phyloP scores from a whole-genome alignment of 2,888 invertebrate species.

The Dryobota labecula region DNA sequence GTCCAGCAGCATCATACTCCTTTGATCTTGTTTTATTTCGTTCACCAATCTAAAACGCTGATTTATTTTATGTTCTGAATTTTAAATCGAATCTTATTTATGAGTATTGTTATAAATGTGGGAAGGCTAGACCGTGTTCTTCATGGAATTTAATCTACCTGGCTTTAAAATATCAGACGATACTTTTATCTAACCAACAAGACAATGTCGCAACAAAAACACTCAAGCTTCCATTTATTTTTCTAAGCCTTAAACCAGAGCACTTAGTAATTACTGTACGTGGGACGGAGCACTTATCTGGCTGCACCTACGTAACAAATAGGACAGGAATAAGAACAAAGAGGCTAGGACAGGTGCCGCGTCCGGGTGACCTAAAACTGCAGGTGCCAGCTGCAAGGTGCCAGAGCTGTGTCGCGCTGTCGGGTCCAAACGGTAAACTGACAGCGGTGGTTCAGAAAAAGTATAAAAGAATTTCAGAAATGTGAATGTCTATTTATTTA shows the following conservation, averaged over 20 bases:
- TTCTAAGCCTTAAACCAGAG: conserved; percentile 35
- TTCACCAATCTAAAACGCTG: not conserved
- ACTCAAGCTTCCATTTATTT: conserved; percentile 28
- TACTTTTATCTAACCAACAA: not conserved
- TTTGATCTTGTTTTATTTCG: conserved; percentile 7
- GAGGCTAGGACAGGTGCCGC: conserved; percentile 73
- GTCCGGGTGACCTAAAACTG: conserved; percentile 87
- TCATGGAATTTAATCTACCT: not conserved
- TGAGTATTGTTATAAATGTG: not conserved
- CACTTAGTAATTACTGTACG: conserved; percentile 56
- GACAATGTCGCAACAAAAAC: not conserved
- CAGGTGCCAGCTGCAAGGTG: conserved; percentile 81
- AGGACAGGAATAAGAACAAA: conserved; percentile 75
- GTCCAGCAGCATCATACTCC: not conserved
- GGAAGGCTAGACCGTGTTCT: not conserved
- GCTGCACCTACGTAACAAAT: conserved; percentile 65
- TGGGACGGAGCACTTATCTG: conserved; percentile 55
- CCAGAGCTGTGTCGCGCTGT: conserved; percentile 73
- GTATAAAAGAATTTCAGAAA: not conserved
- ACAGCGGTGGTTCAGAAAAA: conserved; percentile 41
- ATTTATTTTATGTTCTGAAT: not conserved
- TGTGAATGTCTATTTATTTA: no score
- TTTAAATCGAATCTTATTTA: not conserved
- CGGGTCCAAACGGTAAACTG: conserved; percentile 46
- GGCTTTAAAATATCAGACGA: not conserved